Conservation (phyloP, 2,113 vertebrate species). For the Chelonoidis abingdonii region DNA sequence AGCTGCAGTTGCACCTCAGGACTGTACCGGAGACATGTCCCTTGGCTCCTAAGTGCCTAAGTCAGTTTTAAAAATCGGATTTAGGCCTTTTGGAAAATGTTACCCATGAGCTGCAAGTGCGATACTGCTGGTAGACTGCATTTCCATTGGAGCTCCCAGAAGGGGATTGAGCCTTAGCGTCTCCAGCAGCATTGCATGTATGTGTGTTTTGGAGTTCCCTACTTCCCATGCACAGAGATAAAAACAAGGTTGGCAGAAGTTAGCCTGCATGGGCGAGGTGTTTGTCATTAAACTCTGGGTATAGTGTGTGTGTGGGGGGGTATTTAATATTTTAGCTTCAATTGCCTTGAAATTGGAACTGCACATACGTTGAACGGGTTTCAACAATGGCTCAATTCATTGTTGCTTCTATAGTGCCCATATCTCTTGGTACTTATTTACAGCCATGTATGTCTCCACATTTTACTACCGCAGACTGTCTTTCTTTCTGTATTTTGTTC, state of each 20-base stretch:
- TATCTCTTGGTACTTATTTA: background rate
- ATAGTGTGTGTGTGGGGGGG: too few species aligned
- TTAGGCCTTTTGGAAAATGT: background rate
- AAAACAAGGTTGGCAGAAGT: background rate
- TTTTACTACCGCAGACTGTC: background rate
- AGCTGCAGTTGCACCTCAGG: background rate
- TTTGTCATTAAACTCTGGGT: background rate
- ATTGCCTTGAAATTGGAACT: background rate
- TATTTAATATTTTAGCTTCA: background rate
- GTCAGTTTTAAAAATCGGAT: background rate
- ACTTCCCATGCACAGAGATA: background rate
- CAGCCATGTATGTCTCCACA: too few species aligned
- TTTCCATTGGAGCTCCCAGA: background rate
- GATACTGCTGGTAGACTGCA: background rate
- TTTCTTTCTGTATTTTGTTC: background rate
- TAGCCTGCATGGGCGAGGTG: rapidly evolving
- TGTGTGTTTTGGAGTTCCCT: background rate
- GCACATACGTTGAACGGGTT: background rate
- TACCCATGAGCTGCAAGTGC: background rate
- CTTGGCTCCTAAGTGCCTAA: background rate
- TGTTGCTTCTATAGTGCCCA: background rate
- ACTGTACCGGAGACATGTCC: background rate
- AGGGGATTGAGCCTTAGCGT: background rate
- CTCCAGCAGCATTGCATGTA: background rate
- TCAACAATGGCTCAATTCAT: background rate